These are phyloP conservation scores for Hesperia comma DNA, from an alignment of 2,888 invertebrate species.

Conservation along the genomic window DNA sequence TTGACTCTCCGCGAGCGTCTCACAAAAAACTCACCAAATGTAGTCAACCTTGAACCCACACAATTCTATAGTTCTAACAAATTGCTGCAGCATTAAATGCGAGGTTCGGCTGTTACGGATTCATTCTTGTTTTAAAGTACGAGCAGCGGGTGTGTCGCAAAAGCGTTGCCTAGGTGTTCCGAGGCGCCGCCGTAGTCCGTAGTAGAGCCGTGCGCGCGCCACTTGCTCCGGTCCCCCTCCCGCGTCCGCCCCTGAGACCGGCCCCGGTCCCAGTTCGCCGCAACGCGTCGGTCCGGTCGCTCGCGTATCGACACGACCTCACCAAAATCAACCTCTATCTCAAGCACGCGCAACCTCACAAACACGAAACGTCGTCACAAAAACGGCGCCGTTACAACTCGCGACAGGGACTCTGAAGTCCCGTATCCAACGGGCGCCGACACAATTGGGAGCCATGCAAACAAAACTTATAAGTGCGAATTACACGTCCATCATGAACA, in stretches of 20 bases:
- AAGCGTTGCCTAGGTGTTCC: slow-evolving; percentile 70
- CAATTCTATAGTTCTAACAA: slow-evolving; percentile 48
- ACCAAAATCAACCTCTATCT: slow-evolving; percentile 55
- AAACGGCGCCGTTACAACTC: slow-evolving; percentile 69
- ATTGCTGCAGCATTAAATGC: slow-evolving; percentile 50
- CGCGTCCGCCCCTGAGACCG: slow-evolving; percentile 65
- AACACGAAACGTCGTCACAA: slow-evolving; percentile 53
- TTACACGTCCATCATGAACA: slow-evolving; percentile 86
- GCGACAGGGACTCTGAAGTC: slow-evolving; percentile 66
- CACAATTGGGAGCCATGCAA: slow-evolving; percentile 78
- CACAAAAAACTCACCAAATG: slow-evolving; percentile 56
- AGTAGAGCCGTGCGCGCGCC: slow-evolving; percentile 80
- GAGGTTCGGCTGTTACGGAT: slow-evolving; percentile 63
- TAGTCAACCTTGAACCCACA: slow-evolving; percentile 74
- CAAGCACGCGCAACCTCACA: slow-evolving; percentile 64
- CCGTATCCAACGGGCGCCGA: slow-evolving; percentile 59
- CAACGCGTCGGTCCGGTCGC: slow-evolving; percentile 80
- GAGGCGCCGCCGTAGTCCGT: slow-evolving; percentile 78
- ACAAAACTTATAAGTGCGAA: slow-evolving; percentile 84
- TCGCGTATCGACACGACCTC: slow-evolving; percentile 60
- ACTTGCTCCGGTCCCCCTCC: slow-evolving; percentile 66
- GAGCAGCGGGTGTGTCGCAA: slow-evolving; percentile 76
- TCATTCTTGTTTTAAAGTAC: slow-evolving; percentile 66
- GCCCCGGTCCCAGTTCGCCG: slow-evolving; percentile 79
- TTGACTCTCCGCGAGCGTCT: slow-evolving; percentile 44